Evolutionary conservation across 2,888 invertebrate species (phyloP).

Genomic region (Plagodis dolabraria): DNA sequence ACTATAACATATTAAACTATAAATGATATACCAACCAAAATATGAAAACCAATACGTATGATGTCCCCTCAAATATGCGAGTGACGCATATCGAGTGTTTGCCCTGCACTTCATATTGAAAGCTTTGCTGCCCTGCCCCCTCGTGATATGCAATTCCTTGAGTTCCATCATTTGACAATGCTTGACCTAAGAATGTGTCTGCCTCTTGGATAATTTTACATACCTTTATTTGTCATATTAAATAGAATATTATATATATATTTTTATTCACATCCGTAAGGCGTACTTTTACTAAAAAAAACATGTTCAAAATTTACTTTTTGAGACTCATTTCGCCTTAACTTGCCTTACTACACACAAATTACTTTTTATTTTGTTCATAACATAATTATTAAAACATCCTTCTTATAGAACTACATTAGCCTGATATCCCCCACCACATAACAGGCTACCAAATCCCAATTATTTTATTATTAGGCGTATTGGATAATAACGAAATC

Average conservation of each 20-base stretch:
- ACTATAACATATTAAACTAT: too few species aligned
- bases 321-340: too few species aligned
- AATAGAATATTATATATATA: neutral
- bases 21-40: constrained; percentile 3
- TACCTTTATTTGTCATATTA: neutral
- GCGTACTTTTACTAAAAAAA: too few species aligned
- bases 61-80: constrained; percentile 50
- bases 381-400: too few species aligned
- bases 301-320: too few species aligned
- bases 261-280: too few species aligned
- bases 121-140: constrained; percentile 53
- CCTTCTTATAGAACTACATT: too few species aligned
- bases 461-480: too few species aligned
- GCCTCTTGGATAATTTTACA: constrained; percentile 5
- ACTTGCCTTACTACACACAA: too few species aligned
- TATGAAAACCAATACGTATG: constrained; percentile 36
- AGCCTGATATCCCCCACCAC: too few species aligned
- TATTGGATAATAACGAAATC: constrained; percentile 9
- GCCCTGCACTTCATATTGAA: constrained; percentile 73
- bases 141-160: constrained; percentile 43
- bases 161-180: constrained; percentile 27
- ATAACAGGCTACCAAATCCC: too few species aligned
- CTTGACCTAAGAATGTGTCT: constrained; percentile 27
- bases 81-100: constrained; percentile 71
- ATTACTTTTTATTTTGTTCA: too few species aligned